Base-by-base conservation (phyloP, 2,888 invertebrate species). In the Hirtodrosophila cameraria region DNA sequence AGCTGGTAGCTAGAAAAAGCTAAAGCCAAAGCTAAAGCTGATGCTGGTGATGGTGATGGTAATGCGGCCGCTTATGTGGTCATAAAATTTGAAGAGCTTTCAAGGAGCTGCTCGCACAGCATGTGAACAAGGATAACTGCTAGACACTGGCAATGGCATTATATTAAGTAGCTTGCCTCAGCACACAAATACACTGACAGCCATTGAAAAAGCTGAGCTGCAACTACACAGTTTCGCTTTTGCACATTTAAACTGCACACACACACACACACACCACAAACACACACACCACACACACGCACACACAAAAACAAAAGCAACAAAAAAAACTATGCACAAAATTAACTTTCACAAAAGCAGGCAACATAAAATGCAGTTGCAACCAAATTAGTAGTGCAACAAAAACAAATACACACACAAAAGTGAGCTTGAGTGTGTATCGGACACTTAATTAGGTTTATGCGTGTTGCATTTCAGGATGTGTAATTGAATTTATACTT, bases 11-110 rank as follows among this genome's bases (percentile, higher is more conserved):
- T n/a, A n/a, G n/a, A n/a, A n/a, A n/a, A n/a, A n/a, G n/a, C n/a
- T n/a, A n/a, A n/a, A 45, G 63, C 46, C 48, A 1, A 23, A 23
- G 8, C 23, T 62, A 31, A 31, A 39, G 57, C 38, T 57, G 49
- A n/a, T 30, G 33, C 35, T 33, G 38, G 9, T 11, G 25, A 41
- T 58, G 55, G 45, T 36, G 74, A 57, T 74, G 74, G 74, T 68
- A 62, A 70, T 71, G 71, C 55, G 58, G 53, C 50, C 63, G 80
- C 81, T 80, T 73, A 64, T 86, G 84, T 77, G 80, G 81, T 54
- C 75, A 84, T 86, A 66, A 86, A 84, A 73, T 58, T 67, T 77
- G 83, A 79, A 68, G 63, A 75, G 85, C 60, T 64, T 46, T 45
- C 57, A 43, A 54, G 45, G 16, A 48, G 41, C 36, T 35, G n/a